Percentiles rank a stretch among this genome's conserved stretches.
Evolutionary conservation across 2,888 invertebrate genomes (phyloP).

Genomic region (Pyrochroa serraticornis): DNA sequence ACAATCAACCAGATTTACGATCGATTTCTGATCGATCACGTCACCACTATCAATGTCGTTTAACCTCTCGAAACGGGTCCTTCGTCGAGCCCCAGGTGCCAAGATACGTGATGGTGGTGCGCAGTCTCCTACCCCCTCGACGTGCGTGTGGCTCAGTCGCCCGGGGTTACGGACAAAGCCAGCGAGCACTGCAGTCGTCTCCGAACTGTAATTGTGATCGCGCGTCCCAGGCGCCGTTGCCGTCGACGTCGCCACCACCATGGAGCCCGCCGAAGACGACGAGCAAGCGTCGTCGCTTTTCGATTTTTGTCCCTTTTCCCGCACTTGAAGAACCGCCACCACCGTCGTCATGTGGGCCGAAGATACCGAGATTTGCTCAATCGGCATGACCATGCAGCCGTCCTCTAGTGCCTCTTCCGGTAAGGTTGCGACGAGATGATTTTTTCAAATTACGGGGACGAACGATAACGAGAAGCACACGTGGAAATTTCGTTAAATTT

Average conservation of each 20-base stretch:
- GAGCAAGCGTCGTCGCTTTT: conserved; percentile 1
- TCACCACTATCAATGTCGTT: too few relatives aligned
- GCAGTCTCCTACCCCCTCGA: conserved; percentile 35
- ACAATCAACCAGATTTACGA: too few relatives aligned
- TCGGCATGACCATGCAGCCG: conserved; percentile 81
- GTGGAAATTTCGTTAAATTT: background rate
- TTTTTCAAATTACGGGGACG: background rate
- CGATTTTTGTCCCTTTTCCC: conserved; percentile 1
- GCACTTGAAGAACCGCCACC: too few relatives aligned
- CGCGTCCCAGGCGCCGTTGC: conserved; percentile 9
- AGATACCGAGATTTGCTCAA: conserved; percentile 80
- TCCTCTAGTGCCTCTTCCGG: conserved; percentile 78
- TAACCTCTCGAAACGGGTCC: too few relatives aligned
- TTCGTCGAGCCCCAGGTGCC: background rate
- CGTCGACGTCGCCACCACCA: conserved; percentile 12
- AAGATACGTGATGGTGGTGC: conserved; percentile 5
- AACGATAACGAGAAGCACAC: background rate
- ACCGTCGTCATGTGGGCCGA: conserved; percentile 67
- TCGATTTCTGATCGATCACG: too few relatives aligned
- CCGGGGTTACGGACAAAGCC: conserved; percentile 48
- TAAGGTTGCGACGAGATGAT: conserved; percentile 53
- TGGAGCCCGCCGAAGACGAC: conserved; percentile 5
- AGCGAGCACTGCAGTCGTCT: conserved; percentile 33
- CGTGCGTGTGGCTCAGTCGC: conserved; percentile 35
- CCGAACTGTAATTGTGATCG: conserved; percentile 26